Conservation (phyloP, 2,113 vertebrate species). For the Alectura lathami region DNA sequence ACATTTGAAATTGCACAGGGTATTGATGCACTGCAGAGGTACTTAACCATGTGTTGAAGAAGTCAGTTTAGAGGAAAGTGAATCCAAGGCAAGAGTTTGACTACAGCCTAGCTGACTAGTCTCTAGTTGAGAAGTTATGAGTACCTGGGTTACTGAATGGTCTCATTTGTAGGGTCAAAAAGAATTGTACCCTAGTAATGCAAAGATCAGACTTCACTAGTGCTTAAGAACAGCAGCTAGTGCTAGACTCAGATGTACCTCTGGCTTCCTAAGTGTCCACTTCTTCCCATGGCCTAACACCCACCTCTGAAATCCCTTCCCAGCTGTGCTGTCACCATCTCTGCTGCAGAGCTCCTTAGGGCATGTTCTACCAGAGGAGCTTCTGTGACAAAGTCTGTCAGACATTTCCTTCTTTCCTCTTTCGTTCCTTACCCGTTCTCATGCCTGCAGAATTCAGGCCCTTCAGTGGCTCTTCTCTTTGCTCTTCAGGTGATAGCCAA, state of each 20-base stretch:
- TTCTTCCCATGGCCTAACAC: neutral
- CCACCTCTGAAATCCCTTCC: neutral
- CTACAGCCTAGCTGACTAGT: neutral
- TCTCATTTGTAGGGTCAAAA: rapidly evolving
- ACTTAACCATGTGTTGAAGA: neutral
- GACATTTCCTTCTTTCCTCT: rapidly evolving
- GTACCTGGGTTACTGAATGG: neutral
- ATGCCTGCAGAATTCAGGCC: neutral
- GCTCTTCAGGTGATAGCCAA: slow-evolving; percentile 25
- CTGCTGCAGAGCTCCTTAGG: neutral
- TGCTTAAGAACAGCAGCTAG: neutral
- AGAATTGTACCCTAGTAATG: neutral
- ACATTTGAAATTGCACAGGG: neutral
- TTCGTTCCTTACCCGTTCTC: neutral
- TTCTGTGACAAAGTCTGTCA: neutral
- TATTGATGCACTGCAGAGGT: neutral
- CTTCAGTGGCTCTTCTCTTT: neutral
- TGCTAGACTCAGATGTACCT: neutral
- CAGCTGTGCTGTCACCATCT: neutral
- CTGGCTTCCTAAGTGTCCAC: neutral
- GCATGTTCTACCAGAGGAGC: neutral
- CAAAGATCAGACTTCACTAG: neutral
- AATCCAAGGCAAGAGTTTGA: neutral
- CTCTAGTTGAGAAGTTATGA: neutral
- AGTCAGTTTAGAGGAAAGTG: neutral